Base-by-base conservation (phyloP, 2,888 invertebrate genomes). In the Philereme vetulata region DNA sequence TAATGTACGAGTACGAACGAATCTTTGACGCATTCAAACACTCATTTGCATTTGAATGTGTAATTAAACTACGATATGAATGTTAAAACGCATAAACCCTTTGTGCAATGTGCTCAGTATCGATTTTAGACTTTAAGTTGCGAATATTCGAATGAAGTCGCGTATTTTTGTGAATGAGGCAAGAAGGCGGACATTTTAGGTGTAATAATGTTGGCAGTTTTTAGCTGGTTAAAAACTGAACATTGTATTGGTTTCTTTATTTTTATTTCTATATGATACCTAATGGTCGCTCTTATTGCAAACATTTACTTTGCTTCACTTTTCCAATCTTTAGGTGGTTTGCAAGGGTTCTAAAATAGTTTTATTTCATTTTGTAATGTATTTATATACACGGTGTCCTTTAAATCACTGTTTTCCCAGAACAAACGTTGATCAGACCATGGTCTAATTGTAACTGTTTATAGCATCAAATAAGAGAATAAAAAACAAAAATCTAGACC, bases 11-110 rank as follows among this genome's bases (percentile, higher is more conserved):
- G 71, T 71, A 81, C 75, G 85, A 81, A 84, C 84, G 84, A 86
- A 87, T 90, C 86, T 86, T 89, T 88, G 82, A 84, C 81, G 83
- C 84, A 80, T 84, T 85, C 83, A 80, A 80, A 80, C 77, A 79
- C 80, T 82, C 74, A 92, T 92, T 91, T 90, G 82, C 90, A 91
- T 92, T 88, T 90, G 90, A 91, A 91, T 91, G 84, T 88, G 85
- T 91, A 90, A 91, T 91, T 91, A 91, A 89, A 88, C 82, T 84
- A 81, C 84, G 83, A 72, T 79, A 82, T 84, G 85, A 87, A 86
- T 86, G 80, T 79, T 78, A 82, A 84, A 84, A 85, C 80, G 82
- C 75, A 45, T 77, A 76, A 75, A 76, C 75, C 79, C 80, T 76
- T 78, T 74, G 65, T 67, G 68, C 68, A 67, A 67, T 68, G 68